A percentile compares a stretch with the other conserved stretches of the same genome.
phyloP scores from a whole-genome alignment of 2,797 vertebrate species.

The Mormyrops boulengeri region DNA sequence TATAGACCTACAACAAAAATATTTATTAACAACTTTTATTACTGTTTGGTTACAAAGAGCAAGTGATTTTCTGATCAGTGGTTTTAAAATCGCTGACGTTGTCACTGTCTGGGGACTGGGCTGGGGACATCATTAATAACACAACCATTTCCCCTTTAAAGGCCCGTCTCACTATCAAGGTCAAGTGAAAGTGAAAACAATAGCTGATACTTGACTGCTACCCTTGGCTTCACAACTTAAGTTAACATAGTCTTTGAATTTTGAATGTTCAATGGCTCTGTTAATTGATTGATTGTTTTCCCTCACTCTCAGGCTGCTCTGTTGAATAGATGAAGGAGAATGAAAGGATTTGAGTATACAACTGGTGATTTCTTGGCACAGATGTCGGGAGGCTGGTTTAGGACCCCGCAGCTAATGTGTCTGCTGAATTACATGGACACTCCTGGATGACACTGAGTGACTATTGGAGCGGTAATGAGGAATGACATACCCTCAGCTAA shows the following conservation, averaged over 20 bases:
- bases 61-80: background rate
- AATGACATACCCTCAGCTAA: background rate
- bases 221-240: background rate
- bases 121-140: background rate
- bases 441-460: constrained; percentile 22
- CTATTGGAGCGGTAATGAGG: constrained; percentile 14
- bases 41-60: background rate
- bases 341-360: constrained; percentile 38
- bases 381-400: constrained; percentile 31
- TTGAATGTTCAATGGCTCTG: background rate
- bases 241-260: background rate
- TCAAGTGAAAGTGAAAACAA: constrained; percentile 4
- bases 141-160: too few species aligned
- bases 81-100: background rate
- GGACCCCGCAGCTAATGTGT: constrained; percentile 35
- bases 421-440: constrained; percentile 34
- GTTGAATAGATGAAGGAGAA: constrained; percentile 29
- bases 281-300: background rate
- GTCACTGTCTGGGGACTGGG: background rate
- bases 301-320: background rate
- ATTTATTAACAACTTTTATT: background rate
- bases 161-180: background rate
- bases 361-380: constrained; percentile 44
- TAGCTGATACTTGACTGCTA: background rate
- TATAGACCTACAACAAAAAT: background rate